Evolutionary conservation across 2,113 vertebrate species (phyloP).

Genomic region (Eublepharis macularius): DNA sequence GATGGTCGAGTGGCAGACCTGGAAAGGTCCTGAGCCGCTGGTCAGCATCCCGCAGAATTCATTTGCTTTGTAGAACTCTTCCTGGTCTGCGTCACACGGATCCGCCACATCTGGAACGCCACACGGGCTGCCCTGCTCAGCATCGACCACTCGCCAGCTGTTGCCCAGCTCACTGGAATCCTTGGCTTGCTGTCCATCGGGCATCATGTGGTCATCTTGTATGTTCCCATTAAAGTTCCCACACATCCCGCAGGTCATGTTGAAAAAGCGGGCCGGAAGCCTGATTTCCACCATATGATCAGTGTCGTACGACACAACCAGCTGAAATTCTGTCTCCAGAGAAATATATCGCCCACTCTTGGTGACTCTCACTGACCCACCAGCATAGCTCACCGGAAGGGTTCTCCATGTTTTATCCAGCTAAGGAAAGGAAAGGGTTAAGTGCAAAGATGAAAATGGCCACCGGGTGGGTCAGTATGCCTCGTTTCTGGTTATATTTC

Average conservation of each 20-base stretch:
- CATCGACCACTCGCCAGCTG: slow-evolving; percentile 68
- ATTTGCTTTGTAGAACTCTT: slow-evolving; percentile 65
- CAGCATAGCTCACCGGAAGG: slow-evolving; percentile 72
- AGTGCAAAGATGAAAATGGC: neutral
- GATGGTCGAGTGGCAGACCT: slow-evolving; percentile 70
- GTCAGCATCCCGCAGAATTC: slow-evolving; percentile 77
- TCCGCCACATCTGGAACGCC: slow-evolving; percentile 11
- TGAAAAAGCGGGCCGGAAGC: slow-evolving; percentile 72
- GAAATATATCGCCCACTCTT: slow-evolving; percentile 68
- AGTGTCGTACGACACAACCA: slow-evolving; percentile 73
- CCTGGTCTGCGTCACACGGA: slow-evolving; percentile 67
- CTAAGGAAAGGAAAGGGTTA: slow-evolving; percentile 59
- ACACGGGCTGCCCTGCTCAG: slow-evolving; percentile 57
- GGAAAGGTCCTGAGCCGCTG: slow-evolving; percentile 72
- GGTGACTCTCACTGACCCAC: slow-evolving; percentile 67
- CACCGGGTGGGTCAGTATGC: too few relatives aligned
- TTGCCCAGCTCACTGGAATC: slow-evolving; percentile 62
- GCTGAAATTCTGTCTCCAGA: slow-evolving; percentile 73
- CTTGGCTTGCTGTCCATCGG: slow-evolving; percentile 58
- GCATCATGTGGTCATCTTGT: slow-evolving; percentile 74
- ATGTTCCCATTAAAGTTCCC: slow-evolving; percentile 79
- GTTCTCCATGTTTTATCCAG: slow-evolving; percentile 70
- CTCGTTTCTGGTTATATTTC: too few relatives aligned
- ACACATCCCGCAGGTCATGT: slow-evolving; percentile 81
- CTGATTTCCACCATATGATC: slow-evolving; percentile 76